Evolutionary conservation across 2,113 vertebrate species (phyloP), one percentile per base, ranked within the genome.

Genomic region (Tachysurus fulvidraco): DNA sequence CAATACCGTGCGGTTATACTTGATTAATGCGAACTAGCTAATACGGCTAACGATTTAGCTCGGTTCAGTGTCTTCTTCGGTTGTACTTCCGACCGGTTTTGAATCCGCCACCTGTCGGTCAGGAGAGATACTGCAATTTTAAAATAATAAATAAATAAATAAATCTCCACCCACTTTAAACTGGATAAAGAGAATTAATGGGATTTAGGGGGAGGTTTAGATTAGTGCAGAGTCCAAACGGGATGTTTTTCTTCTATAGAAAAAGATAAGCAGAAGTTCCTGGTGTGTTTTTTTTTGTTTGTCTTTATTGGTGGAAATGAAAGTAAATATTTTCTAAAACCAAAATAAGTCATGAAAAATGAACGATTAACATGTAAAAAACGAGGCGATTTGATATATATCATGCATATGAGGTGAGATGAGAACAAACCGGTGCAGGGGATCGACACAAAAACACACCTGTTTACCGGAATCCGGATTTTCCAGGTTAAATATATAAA

Each of bases 401-500:
- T 7, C 28, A 23, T 60, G 1, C 2, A 21, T 11, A 5, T 36
- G 54, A 6, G 8, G 13, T 30, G 17, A 64, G 50, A n/a, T 64
- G 41, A 85, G 9, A 41, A 62, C 62, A 41, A 50, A n/a, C 28
- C 8, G 19, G 60, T 41, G 44, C 44, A 36, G 65, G 55, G 46
- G 60, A 23, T 11, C 25, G 60, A 67, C 5, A 21, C 74, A 19
- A 28, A 19, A 28, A 7, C 46, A 19, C 84, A 76, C 84, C 82
- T 83, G 82, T 55, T 71, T 41, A 16, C 74, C 57, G 84, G 59
- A 83, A 25, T 57, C 74, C 81, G 71, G 64, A 73, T 90, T 89
- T 87, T 84, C 52, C 82, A 86, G 85, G 91, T 71, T 89, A 91
- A 92, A 64, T 7, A 89, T 92, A 94, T 89, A 91, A 92, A 59